A percentile compares a stretch with the other conserved stretches of the same genome.
phyloP scores from a whole-genome alignment of 2,888 invertebrate species.

The Oligia fasciuncula region DNA sequence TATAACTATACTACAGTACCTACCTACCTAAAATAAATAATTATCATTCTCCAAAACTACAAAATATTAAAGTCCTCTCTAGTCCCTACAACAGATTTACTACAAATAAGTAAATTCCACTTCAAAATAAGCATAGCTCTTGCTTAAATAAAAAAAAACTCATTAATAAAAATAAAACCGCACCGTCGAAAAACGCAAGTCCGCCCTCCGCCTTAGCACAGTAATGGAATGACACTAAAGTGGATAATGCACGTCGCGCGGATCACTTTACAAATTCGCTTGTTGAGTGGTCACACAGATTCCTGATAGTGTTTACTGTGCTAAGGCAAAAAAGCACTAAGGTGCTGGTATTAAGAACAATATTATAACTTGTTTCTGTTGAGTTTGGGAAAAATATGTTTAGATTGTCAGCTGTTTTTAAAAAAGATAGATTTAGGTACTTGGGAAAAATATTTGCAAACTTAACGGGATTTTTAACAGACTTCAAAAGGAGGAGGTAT shows the following conservation, averaged over 20 bases:
- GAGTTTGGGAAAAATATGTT: neutral
- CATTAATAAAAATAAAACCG: neutral
- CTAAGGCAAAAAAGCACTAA: constrained; percentile 10
- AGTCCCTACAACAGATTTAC: too few species aligned
- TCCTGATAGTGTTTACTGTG: constrained; percentile 52
- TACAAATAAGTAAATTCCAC: too few species aligned
- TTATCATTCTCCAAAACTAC: too few species aligned
- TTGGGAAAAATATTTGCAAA: too few species aligned
- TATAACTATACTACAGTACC: too few species aligned
- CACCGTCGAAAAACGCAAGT: constrained; percentile 9
- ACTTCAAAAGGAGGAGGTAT: too few species aligned
- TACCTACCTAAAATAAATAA: too few species aligned
- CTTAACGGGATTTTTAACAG: too few species aligned
- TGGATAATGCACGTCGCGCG: constrained; percentile 48
- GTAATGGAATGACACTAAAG: constrained; percentile 57
- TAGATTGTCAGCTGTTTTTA: neutral
- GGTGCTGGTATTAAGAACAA: constrained; percentile 41
- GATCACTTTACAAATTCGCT: constrained; percentile 62
- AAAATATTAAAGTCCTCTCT: too few species aligned
- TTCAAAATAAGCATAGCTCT: too few species aligned
- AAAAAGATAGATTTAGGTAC: too few species aligned
- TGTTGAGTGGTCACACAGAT: constrained; percentile 49
- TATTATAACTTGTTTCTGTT: constrained; percentile 11
- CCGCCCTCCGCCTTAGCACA: neutral
- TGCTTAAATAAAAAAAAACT: too few species aligned